These are phyloP conservation scores for Genyomyrus donnyi DNA, from an alignment of 2,113 vertebrate species.

Conservation along the genomic window DNA sequence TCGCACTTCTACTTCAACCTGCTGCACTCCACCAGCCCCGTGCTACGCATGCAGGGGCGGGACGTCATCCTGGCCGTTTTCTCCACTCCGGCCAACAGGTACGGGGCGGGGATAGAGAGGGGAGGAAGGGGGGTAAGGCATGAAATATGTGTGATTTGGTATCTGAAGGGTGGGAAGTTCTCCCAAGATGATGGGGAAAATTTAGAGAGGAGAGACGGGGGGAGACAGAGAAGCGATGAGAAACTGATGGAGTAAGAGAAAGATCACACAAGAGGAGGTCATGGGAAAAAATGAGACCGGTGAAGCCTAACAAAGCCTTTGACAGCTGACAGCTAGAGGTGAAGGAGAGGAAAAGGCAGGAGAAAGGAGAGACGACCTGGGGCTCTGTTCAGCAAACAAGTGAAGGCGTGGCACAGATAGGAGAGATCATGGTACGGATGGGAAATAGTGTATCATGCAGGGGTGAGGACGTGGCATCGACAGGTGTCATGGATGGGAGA, in stretches of 20 bases:
- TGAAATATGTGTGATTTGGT: not conserved
- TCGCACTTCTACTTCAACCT: constrained; percentile 97
- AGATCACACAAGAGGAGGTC: constrained; percentile 42
- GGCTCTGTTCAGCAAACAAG: constrained; percentile 1
- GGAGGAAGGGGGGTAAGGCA: not conserved
- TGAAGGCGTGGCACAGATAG: not conserved
- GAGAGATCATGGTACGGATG: constrained; percentile 6
- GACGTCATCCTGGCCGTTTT: constrained; percentile 84
- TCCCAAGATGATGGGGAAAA: not conserved
- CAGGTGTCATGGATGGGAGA: not conserved
- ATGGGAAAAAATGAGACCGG: constrained; percentile 34
- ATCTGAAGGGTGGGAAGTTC: not conserved
- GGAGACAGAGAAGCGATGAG: constrained; percentile 16
- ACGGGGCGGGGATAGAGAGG: not conserved
- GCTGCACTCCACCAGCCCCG: constrained; percentile 83
- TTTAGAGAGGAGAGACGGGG: constrained; percentile 9
- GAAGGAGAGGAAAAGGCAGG: not conserved
- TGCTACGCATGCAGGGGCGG: constrained; percentile 79
- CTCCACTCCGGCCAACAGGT: constrained; percentile 94
- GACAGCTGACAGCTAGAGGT: not conserved
- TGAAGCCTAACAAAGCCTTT: constrained; percentile 38
- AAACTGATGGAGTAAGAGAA: constrained; percentile 24
- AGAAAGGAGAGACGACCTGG: not conserved
- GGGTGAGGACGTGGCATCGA: not conserved
- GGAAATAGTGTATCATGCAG: not conserved